A percentile compares a stretch with the other conserved stretches of the same genome.
These are phyloP conservation scores for Muricea muricata DNA, from an alignment of 92 coral and sea anemone genomes.

Conservation along the genomic window DNA sequence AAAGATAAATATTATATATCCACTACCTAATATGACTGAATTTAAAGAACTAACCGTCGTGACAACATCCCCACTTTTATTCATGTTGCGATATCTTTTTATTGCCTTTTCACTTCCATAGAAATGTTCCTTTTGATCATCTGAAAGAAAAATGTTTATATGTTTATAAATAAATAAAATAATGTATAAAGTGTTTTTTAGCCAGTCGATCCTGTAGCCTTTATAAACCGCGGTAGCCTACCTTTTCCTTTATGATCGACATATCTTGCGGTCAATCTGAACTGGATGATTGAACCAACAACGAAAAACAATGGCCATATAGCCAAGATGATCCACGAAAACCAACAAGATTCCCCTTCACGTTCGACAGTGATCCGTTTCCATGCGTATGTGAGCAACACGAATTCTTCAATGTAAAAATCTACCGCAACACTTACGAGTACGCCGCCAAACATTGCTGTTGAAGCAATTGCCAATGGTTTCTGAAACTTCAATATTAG, in stretches of 20 bases:
- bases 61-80: constrained; percentile 98
- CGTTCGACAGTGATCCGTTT: constrained; percentile 77
- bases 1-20: too few species aligned
- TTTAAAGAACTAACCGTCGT: constrained; percentile 77
- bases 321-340: constrained; percentile 80
- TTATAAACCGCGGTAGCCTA: too few species aligned
- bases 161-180: too few species aligned
- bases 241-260: constrained; percentile 80
- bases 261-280: constrained; percentile 79
- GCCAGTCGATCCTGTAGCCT: too few species aligned
- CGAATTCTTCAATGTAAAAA: constrained; percentile 84
- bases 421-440: constrained; percentile 76
- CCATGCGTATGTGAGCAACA: constrained; percentile 79
- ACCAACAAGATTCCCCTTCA: constrained; percentile 71
- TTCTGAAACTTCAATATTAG: constrained; percentile 86
- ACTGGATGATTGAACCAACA: constrained; percentile 79
- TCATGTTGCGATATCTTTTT: constrained; percentile 90
- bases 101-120: constrained; percentile 89
- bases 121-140: constrained; percentile 71
- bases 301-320: constrained; percentile 85
- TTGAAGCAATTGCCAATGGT: constrained; percentile 76
- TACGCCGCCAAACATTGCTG: constrained; percentile 85
- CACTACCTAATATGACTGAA: too few species aligned
- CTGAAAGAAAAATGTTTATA: constrained; percentile 57
- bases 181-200: too few species aligned